Evolutionary conservation across 2,797 vertebrate genomes (phyloP).

Genomic region (Mareca strepera): DNA sequence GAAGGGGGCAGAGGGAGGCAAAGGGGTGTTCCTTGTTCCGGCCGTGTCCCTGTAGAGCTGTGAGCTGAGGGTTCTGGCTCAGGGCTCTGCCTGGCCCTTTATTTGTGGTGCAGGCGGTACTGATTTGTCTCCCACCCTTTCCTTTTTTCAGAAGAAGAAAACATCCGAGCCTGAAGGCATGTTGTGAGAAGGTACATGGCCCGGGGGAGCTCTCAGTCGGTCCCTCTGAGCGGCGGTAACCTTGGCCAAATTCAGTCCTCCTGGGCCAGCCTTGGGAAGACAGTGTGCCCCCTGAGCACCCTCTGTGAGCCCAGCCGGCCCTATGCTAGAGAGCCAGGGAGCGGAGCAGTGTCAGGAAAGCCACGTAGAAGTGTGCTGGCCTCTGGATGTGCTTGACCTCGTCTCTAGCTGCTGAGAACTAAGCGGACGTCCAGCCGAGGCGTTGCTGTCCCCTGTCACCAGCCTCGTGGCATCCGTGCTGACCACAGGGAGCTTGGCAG

Average conservation of each 20-base stretch:
- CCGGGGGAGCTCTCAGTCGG: not conserved
- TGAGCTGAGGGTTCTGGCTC: not conserved
- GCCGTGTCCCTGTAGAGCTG: not conserved
- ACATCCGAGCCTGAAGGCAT: conserved; percentile 36
- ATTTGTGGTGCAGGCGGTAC: not conserved
- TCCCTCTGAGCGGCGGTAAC: not conserved
- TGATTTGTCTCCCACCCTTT: not conserved
- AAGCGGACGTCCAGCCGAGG: conserved; percentile 29
- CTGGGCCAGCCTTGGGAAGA: conserved; percentile 13
- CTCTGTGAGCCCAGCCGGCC: not conserved
- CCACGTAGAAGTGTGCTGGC: not conserved
- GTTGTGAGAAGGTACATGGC: conserved; percentile 62
- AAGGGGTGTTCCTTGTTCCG: not conserved
- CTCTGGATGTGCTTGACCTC: conserved; percentile 50
- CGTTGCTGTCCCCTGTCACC: conserved; percentile 30
- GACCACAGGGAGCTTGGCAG: conserved; percentile 14
- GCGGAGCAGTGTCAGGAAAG: not conserved
- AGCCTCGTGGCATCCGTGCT: conserved; percentile 31
- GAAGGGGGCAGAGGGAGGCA: not conserved
- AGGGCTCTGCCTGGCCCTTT: not conserved
- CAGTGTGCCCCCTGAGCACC: not conserved
- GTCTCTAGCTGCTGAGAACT: conserved; percentile 51
- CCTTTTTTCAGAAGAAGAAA: conserved; percentile 66
- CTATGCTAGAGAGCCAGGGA: conserved; percentile 13
- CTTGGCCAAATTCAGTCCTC: conserved; percentile 10